These are phyloP conservation scores for Dascillus cervinus DNA, from an alignment of 2,888 invertebrate species.

Conservation along the genomic window DNA sequence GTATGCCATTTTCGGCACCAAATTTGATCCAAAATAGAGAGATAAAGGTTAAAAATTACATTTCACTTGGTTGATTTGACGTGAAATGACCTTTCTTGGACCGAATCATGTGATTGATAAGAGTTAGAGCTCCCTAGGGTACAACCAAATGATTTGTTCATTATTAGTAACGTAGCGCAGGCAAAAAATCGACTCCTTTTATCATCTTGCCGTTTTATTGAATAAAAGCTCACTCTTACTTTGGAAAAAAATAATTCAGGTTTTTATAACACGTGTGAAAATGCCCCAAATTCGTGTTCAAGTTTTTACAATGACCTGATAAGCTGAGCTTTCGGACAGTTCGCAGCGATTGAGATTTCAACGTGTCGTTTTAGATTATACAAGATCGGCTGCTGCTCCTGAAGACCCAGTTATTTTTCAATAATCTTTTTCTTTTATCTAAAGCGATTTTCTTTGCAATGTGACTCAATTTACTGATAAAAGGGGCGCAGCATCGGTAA, in stretches of 20 bases:
- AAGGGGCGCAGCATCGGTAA: constrained; percentile 16
- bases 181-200: no score
- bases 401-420: constrained; percentile 24
- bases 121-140: no score
- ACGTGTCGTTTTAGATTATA: constrained; percentile 22
- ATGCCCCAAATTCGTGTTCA: constrained; percentile 18
- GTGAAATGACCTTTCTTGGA: no score
- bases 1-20: no score
- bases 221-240: constrained; percentile 1
- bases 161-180: no score
- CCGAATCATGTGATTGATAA: no score
- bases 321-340: constrained; percentile 21
- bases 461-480: constrained; percentile 24
- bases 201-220: no score
- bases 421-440: constrained; percentile 24
- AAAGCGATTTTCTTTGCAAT: constrained; percentile 21
- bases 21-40: no score
- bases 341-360: constrained; percentile 20
- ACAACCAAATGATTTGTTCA: no score
- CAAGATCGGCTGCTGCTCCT: constrained; percentile 18
- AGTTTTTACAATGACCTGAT: constrained; percentile 22
- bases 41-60: no score
- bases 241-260: not conserved
- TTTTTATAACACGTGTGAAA: constrained; percentile 6
- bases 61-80: no score